phyloP scores from a whole-genome alignment of 1,140 invertebrate species.

The Panagrolaimus sp. region DNA sequence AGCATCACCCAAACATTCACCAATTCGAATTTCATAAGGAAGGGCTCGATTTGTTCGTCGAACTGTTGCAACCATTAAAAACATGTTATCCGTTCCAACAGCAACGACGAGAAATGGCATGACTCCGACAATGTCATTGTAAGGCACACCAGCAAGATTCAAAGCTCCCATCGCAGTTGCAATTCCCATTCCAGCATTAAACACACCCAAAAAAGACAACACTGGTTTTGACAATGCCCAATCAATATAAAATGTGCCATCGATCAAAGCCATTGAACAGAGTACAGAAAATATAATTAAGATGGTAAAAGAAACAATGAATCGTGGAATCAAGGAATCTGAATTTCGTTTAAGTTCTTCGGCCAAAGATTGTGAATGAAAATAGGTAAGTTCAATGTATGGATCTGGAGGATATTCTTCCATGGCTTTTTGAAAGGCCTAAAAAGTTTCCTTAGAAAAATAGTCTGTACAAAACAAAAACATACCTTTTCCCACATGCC shows the following conservation, averaged over 20 bases:
- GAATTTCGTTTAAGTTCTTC: constrained; percentile 58
- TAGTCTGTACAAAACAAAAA: not conserved
- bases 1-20: constrained; percentile 60
- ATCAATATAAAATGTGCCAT: constrained; percentile 49
- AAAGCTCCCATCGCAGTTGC: constrained; percentile 80
- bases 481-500: constrained; percentile 53
- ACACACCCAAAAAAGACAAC: constrained; percentile 65
- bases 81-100: constrained; percentile 65
- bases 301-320: constrained; percentile 51
- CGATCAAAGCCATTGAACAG: constrained; percentile 51
- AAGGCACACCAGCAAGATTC: constrained; percentile 74
- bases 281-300: constrained; percentile 52
- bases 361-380: constrained; percentile 54
- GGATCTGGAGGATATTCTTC: constrained; percentile 45
- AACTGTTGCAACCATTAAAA: constrained; percentile 62
- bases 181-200: constrained; percentile 83
- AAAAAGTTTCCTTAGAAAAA: constrained; percentile 23
- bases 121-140: constrained; percentile 59
- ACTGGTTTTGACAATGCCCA: constrained; percentile 59
- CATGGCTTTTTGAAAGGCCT: constrained; percentile 51
- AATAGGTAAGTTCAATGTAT: constrained; percentile 52
- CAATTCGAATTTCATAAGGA: constrained; percentile 46
- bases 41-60: constrained; percentile 48
- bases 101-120: constrained; percentile 60
- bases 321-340: constrained; percentile 52